Base-by-base conservation (phyloP, 1,140 invertebrate genomes). In the Hylaeus anthracinus region DNA sequence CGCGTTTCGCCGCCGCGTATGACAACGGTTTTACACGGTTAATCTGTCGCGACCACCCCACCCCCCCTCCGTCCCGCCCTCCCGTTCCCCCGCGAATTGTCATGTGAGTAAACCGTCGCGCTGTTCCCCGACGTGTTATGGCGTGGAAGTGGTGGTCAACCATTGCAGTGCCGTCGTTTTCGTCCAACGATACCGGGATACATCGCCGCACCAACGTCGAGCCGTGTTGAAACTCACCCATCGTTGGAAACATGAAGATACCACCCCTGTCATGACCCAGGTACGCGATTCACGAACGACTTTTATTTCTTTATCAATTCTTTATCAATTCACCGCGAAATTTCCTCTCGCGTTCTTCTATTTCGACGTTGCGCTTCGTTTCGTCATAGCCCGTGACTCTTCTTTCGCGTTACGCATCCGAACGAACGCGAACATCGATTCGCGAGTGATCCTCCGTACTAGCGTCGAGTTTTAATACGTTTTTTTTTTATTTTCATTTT, bases 221-320 rank as follows among this genome's bases (percentile, higher is more conserved):
- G 58, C 53, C 41, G 74, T 79, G 66, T 83, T 45, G 26, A 79
- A 41, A 48, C n/a, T 48, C 64, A n/a, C 43, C 26, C 45, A 37
- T 56, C 53, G 12, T 75, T n/a, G 26, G 72, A 80, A 90, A 86
- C 85, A 90, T 89, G 89, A 89, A 82, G 79, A 84, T 86, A 77
- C 82, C 79, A 72, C 82, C 77, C 81, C 73, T 82, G 65, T 90
- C 86, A 88, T 90, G 90, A 90, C 89, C 82, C 83, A 90, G 88
- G 90, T 90, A 85, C 55, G 88, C 67, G 39, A 37, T 53, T 5
- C 10, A 43, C 41, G 1, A 26, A 5, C 26, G 26, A 26, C 26
- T 0, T 0, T 26, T 26, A 26, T 26, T 26, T 26, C 26, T 26
- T 26, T 26, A 26, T 26, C 26, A 8, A 48, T 63, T 51, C n/a